A percentile compares a stretch with the other conserved stretches of the same genome.
phyloP scores from a whole-genome alignment of 2,113 vertebrate genomes.

The Sturnira hondurensis region DNA sequence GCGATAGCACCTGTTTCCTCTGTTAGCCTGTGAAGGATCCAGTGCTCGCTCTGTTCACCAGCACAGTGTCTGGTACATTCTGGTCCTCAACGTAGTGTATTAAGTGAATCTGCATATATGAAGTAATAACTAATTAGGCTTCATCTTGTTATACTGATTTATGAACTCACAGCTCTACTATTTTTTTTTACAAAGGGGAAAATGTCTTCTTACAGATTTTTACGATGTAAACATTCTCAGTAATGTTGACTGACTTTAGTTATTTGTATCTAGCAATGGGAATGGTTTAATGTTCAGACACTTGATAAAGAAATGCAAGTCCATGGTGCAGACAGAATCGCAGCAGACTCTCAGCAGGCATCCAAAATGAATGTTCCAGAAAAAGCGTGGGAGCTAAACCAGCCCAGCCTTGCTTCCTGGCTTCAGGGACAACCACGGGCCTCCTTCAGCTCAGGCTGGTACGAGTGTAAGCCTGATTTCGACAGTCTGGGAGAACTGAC shows the following conservation, averaged over 20 bases:
- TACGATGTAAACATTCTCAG: not conserved
- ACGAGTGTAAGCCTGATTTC: not conserved
- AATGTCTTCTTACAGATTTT: not conserved
- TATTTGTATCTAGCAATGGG: not conserved
- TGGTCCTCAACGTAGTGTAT: not conserved
- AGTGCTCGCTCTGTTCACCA: not conserved
- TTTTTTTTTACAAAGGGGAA: not conserved
- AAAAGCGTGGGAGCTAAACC: not conserved
- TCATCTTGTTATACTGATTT: not conserved
- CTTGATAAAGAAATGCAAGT: constrained; percentile 21
- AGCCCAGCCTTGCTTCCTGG: not conserved
- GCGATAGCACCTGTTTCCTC: not conserved
- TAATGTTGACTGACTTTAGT: not conserved
- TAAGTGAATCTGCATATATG: not conserved
- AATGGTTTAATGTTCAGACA: not conserved
- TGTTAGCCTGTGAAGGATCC: not conserved
- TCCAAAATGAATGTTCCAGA: not conserved
- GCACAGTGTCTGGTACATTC: not conserved
- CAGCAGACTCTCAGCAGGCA: not conserved
- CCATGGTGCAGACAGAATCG: not conserved
- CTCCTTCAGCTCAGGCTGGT: not conserved
- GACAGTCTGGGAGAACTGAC: not conserved
- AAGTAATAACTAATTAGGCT: not conserved
- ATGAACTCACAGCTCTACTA: not conserved
- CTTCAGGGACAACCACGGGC: not conserved